Evolutionary conservation across 2,797 vertebrate species (phyloP), one percentile per base, ranked within the genome.

Genomic region (Poeciliopsis presidionis): DNA sequence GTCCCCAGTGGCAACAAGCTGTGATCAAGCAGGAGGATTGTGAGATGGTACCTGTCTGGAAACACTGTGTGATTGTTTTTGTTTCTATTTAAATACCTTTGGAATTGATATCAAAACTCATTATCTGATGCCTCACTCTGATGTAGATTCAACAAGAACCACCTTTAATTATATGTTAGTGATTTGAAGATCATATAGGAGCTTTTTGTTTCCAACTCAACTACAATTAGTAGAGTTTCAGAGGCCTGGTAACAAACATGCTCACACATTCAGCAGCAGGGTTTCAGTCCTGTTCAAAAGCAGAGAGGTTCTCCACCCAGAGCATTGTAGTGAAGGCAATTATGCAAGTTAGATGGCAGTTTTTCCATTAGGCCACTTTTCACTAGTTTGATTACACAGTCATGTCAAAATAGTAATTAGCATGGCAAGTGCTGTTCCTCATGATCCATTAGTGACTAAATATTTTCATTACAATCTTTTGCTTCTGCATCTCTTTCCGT

Each of bases 361-460:
- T 78, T 89, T 90, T 87, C 88, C 86, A 91, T 88, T 88, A 90
- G 84, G 75, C 75, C 81, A 76, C 87, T 86, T 78, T 77, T 89
- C 65, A 76, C 71, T 80, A 74, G 82, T 89, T 84, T 91, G 81
- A 89, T 92, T 88, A 79, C 86, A 72, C 78, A 77, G 77, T 83
- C 88, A 90, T 88, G 88, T 85, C 73, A 72, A 82, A 80, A 51
- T 85, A 73, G 72, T 82, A 87, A 92, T 93, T 89, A 90, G 81
- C 84, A 88, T 87, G 83, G 84, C 87, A 86, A 91, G 81, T 80
- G 76, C 85, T 82, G 72, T 86, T 85, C 82, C 59, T 59, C 55
- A 70, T 87, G 83, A 90, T 90, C 90, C 84, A 84, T 85, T 72
- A 9, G 72, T 78, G 83, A 85, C 78, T 74, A 79, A 75, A 69